These are phyloP conservation scores for Cynopterus brachyotis DNA, from an alignment of 2,113 vertebrate species.

Conservation along the genomic window DNA sequence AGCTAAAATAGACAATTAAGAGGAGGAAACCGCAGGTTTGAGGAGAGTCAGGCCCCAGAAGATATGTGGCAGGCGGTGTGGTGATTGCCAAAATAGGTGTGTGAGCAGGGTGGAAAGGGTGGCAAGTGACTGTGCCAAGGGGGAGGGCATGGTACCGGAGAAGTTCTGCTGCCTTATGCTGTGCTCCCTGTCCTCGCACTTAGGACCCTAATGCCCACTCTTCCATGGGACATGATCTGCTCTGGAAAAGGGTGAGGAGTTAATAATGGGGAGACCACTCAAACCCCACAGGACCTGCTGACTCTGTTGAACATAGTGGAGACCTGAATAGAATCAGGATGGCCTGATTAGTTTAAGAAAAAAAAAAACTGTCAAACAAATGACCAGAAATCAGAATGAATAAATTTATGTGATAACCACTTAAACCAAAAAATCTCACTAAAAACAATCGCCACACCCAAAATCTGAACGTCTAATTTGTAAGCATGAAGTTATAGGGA, in stretches of 20 bases:
- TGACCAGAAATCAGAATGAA: background rate
- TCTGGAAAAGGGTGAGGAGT: background rate
- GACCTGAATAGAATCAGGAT: background rate
- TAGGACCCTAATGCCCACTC: background rate
- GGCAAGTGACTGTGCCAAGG: background rate
- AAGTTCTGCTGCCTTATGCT: rapidly evolving
- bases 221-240: background rate
- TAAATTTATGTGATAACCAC: background rate
- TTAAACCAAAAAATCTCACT: background rate
- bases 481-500: background rate
- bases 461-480: constrained; percentile 6
- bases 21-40: background rate
- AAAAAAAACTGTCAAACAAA: background rate
- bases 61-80: rapidly evolving
- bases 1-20: background rate
- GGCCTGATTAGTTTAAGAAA: background rate
- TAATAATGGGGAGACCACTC: background rate
- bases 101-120: background rate
- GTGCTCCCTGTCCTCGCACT: rapidly evolving
- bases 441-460: background rate
- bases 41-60: background rate
- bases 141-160: rapidly evolving
- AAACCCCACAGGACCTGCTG: background rate
- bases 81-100: background rate
- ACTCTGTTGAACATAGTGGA: background rate